Evolutionary conservation across 64 coral and sea anemone species (phyloP).

Genomic region (Porites australiensis): DNA sequence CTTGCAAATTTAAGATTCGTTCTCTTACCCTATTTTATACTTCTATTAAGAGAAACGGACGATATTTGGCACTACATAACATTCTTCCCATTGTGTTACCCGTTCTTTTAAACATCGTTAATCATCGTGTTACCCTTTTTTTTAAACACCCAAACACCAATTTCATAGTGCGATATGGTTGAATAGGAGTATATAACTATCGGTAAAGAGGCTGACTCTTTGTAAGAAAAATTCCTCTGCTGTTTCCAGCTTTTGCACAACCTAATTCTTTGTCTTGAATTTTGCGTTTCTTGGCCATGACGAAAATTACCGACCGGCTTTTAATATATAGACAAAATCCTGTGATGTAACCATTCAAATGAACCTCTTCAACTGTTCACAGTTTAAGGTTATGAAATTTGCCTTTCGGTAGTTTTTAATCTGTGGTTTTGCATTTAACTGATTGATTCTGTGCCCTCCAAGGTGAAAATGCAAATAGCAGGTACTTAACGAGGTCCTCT

Average conservation of each 20-base stretch:
- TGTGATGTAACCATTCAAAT: background rate
- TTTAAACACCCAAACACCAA: no score
- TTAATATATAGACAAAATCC: no score
- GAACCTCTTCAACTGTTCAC: background rate
- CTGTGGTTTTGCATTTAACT: background rate
- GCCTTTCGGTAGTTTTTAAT: background rate
- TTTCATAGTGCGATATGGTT: background rate
- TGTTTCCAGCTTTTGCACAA: background rate
- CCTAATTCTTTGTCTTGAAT: background rate
- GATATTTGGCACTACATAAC: no score
- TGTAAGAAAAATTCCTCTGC: background rate
- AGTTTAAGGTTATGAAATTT: background rate
- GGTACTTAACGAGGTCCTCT: slow-evolving; percentile 7
- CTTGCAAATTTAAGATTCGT: no score
- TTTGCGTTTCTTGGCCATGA: background rate
- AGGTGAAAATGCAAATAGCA: background rate
- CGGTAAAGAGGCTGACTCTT: background rate
- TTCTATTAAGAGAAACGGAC: no score
- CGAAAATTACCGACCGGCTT: background rate
- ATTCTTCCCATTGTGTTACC: no score
- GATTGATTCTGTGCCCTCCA: no score
- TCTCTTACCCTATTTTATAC: no score
- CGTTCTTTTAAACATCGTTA: no score
- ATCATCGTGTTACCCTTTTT: no score
- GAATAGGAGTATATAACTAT: background rate